These are phyloP conservation scores for Centroberyx gerrardi DNA, from an alignment of 2,797 vertebrate species.

Conservation along the genomic window DNA sequence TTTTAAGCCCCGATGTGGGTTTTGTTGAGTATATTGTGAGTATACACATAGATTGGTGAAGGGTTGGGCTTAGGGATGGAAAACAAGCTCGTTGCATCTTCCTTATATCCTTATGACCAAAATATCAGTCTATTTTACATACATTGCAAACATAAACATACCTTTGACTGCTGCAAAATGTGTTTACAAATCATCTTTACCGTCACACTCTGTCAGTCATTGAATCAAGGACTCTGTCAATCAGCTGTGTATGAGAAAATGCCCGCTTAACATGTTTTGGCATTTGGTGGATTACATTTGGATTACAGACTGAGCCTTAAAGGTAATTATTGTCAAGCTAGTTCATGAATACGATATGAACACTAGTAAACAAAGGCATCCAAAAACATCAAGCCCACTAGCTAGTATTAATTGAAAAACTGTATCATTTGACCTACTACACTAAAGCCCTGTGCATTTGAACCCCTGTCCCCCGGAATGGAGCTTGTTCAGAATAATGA, in stretches of 20 bases:
- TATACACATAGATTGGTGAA: conserved; percentile 39
- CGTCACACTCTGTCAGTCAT: neutral
- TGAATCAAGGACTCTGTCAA: neutral
- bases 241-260: neutral
- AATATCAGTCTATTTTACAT: conserved; percentile 19
- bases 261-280: neutral
- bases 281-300: neutral
- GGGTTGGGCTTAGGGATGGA: neutral
- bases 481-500: too few relatives aligned
- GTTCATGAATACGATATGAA: neutral
- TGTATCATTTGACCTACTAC: neutral
- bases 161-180: neutral
- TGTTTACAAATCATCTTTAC: neutral
- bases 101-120: conserved; percentile 19
- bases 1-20: conserved; percentile 61
- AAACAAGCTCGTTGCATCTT: conserved; percentile 7
- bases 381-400: neutral
- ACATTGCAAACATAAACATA: conserved; percentile 12
- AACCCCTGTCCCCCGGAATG: neutral
- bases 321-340: neutral
- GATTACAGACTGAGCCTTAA: neutral
- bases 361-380: neutral
- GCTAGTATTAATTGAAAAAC: neutral
- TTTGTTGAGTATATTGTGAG: conserved; percentile 50
- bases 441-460: neutral